A percentile compares a stretch with the other conserved stretches of the same genome.
Evolutionary conservation across 2,888 invertebrate species (phyloP).

Genomic region (Plemyria rubiginata): DNA sequence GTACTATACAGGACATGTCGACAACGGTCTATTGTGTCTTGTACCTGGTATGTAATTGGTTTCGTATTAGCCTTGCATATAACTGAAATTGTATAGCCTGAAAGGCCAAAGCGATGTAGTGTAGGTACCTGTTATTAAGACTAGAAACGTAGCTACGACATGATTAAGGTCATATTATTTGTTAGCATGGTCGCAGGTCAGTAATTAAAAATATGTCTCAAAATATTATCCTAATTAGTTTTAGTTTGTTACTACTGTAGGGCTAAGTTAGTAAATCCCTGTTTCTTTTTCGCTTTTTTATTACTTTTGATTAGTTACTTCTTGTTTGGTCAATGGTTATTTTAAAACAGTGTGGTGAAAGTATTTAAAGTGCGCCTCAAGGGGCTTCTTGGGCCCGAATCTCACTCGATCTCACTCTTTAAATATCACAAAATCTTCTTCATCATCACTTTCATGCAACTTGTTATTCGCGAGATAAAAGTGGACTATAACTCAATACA

Average conservation of each 20-base stretch:
- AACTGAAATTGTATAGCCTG: conserved; percentile 30
- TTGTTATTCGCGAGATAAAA: conserved; percentile 3
- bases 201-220: too few relatives aligned
- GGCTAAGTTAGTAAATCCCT: too few relatives aligned
- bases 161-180: neutral
- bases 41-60: conserved; percentile 51
- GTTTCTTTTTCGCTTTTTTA: too few relatives aligned
- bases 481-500: conserved; percentile 3
- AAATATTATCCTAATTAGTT: too few relatives aligned
- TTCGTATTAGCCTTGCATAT: conserved; percentile 38
- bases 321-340: too few relatives aligned
- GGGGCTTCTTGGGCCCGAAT: too few relatives aligned
- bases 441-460: neutral
- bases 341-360: too few relatives aligned
- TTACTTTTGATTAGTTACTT: too few relatives aligned
- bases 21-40: conserved; percentile 60
- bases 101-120: conserved; percentile 1
- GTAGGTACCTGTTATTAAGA: neutral
- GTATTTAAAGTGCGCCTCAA: too few relatives aligned
- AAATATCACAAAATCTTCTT: neutral
- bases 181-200: neutral
- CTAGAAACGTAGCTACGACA: neutral
- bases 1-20: conserved; percentile 59
- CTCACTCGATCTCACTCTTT: too few relatives aligned
- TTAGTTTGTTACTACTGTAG: too few relatives aligned